Conservation (phyloP, 2,797 vertebrate species). For the Dicrostonyx torquatus region DNA sequence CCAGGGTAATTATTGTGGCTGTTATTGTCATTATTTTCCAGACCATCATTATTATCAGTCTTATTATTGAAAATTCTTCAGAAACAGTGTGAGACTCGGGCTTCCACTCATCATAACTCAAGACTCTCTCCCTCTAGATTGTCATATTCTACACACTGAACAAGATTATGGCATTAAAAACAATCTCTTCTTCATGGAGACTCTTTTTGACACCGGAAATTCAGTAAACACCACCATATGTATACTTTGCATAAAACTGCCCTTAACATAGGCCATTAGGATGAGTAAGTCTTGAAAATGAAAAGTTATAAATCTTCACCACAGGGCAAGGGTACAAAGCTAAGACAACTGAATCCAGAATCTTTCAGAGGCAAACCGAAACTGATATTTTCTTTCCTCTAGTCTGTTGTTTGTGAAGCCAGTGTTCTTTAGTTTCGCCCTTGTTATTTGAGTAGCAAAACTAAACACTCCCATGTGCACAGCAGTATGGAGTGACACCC, state of each 20-base stretch:
- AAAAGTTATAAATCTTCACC: neutral
- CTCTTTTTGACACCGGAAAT: neutral
- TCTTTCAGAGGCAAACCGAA: slow-evolving; percentile 9
- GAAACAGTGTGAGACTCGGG: neutral
- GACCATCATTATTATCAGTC: no score
- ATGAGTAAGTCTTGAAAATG: neutral
- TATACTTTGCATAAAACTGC: neutral
- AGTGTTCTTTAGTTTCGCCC: neutral
- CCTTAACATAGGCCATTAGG: neutral
- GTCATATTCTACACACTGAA: neutral
- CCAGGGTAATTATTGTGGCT: neutral
- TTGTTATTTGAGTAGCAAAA: neutral
- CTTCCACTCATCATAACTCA: neutral
- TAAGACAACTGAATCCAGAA: neutral
- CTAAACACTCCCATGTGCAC: neutral
- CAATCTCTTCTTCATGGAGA: neutral
- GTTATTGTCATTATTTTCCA: neutral
- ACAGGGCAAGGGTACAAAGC: neutral
- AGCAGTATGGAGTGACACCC: neutral
- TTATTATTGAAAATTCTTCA: neutral
- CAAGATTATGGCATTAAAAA: neutral
- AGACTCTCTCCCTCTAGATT: neutral
- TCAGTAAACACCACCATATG: neutral
- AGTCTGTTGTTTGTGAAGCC: neutral
- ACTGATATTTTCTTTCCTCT: neutral